Conservation (phyloP, 2,797 vertebrate species). For the Danio jaintianensis region DNA sequence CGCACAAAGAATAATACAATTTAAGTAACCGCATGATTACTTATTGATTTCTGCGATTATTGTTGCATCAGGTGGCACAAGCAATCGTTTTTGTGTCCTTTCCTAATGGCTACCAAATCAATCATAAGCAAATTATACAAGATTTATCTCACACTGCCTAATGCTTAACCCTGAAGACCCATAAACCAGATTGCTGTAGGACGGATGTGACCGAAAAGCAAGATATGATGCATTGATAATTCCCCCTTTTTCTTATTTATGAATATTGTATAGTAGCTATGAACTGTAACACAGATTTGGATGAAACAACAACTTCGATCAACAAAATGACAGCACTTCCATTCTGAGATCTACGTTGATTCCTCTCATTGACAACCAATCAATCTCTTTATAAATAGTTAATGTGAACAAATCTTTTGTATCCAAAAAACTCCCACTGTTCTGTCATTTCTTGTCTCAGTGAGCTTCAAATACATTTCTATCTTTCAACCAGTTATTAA, state of each 20-base stretch:
- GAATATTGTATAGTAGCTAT: background rate
- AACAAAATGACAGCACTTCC: background rate
- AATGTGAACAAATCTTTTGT: conserved; percentile 32
- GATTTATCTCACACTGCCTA: conserved; percentile 49
- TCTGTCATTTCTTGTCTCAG: conserved; percentile 42
- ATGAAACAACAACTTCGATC: conserved; percentile 1
- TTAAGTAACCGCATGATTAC: conserved; percentile 20
- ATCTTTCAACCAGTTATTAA: conserved; percentile 34
- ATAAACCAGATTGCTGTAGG: conserved; percentile 38
- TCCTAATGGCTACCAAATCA: conserved; percentile 51
- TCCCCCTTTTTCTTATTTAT: conserved; percentile 17
- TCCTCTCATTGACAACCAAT: conserved; percentile 13
- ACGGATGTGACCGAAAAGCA: background rate
- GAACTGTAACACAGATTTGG: conserved; percentile 28
- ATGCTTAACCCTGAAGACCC: conserved; percentile 37
- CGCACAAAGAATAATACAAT: conserved; percentile 33
- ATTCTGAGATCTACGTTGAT: background rate
- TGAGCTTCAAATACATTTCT: conserved; percentile 38
- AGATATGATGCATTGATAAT: conserved; percentile 3
- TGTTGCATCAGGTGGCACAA: conserved; percentile 40
- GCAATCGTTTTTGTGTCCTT: conserved; percentile 43
- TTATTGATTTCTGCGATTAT: conserved; percentile 37
- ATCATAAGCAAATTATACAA: conserved; percentile 59
- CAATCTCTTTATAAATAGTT: conserved; percentile 25
- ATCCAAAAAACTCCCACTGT: conserved; percentile 18